Base-by-base conservation (phyloP, 2,888 invertebrate species). In the Macrosiphum euphorbiae region DNA sequence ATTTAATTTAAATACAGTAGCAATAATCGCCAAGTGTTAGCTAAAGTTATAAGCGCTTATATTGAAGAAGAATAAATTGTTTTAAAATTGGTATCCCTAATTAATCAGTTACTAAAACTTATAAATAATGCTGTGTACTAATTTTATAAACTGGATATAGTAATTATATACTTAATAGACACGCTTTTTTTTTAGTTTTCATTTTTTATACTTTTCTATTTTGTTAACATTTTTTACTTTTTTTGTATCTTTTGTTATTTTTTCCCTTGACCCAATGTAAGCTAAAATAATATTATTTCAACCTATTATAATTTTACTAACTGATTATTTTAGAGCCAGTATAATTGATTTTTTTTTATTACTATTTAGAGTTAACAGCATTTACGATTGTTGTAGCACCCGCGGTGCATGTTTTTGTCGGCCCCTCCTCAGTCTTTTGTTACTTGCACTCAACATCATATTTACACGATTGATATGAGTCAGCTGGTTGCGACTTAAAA, bases 341-440 rank as follows among this genome's bases (percentile, higher is more conserved):
- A 90, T 90, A 86, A 85, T 94, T 90, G 50, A n/a, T 94, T 86
- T 94, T 89, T n/a, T 92, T 90, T 85, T 55, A 20, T n/a, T 88
- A 47, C 88, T 88, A 47, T 84, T 85, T 67, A 58, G 28, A 94
- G 87, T 94, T 95, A 95, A 94, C 95, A 97, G 96, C 96, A 96
- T 96, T 97, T 97, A 96, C 97, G 97, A 95, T 97, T 97, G 95
- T 97, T 97, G 96, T 97, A 95, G 96, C 97, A 95, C 97, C 96
- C 95, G 97, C 95, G 96, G 96, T 95, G 95, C 95, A 96, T 96
- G 95, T 96, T 96, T 95, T 96, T 96, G 95, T 97, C 97, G 94
- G 96, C 96, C 95, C n/a, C 97, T 96, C 90, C 97, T 96, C 94
- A 96, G 96, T 91, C 96, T 96, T 95, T 96, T 96, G 95, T 96